Percentiles rank a stretch among this genome's conserved stretches.
Conservation (phyloP, 1,140 invertebrate genomes). For the Drosophila chauvacae region DNA sequence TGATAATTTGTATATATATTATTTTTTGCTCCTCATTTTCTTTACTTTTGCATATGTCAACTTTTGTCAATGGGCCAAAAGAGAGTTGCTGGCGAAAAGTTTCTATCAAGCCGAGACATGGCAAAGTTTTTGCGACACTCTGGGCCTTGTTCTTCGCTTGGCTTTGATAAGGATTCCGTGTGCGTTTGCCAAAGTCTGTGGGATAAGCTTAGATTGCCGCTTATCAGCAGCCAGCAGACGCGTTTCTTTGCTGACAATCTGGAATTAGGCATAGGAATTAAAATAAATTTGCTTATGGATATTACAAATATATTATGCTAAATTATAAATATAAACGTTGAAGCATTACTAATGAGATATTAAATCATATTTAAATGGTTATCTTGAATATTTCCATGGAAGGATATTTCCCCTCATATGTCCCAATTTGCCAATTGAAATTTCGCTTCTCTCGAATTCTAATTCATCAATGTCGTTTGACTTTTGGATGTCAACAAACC, state of each 20-base stretch:
- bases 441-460: constrained; percentile 2
- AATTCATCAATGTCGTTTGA: constrained; percentile 62
- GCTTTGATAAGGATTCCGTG: constrained; percentile 38
- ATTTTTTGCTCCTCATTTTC: constrained; percentile 17
- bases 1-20: constrained; percentile 49
- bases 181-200: constrained; percentile 29
- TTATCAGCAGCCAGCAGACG: constrained; percentile 31
- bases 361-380: background rate
- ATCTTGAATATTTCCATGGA: background rate
- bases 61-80: constrained; percentile 51
- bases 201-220: constrained; percentile 30
- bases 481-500: constrained; percentile 31
- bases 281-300: background rate
- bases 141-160: constrained; percentile 33
- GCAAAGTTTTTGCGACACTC: constrained; percentile 40
- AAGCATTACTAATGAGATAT: background rate
- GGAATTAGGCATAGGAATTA: background rate
- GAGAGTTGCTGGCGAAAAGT: constrained; percentile 38
- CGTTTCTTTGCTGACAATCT: background rate
- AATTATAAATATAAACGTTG: background rate
- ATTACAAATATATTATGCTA: background rate
- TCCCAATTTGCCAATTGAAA: constrained; percentile 42
- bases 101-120: constrained; percentile 38
- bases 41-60: constrained; percentile 50
- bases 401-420: constrained; percentile 1